phyloP scores from a whole-genome alignment of 2,888 invertebrate species.

The Drepanosiphum platanoidis region DNA sequence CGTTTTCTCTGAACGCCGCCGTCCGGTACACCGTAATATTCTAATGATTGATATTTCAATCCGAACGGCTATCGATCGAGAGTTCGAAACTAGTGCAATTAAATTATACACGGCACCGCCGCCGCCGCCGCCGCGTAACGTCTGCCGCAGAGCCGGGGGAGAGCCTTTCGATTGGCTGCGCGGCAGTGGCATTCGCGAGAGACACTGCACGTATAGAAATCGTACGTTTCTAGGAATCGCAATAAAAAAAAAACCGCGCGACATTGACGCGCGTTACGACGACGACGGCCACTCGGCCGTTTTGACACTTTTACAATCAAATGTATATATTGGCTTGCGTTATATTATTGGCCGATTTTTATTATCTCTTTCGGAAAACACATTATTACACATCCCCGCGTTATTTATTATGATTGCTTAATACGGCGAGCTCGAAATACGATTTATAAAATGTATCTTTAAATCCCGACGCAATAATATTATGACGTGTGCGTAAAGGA shows the following conservation, averaged over 20 bases:
- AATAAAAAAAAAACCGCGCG: neutral
- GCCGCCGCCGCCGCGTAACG: neutral
- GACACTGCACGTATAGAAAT: neutral
- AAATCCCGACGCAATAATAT: neutral
- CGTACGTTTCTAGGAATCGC: neutral
- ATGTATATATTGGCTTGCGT: neutral
- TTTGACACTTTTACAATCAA: conserved; percentile 45
- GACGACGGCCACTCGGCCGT: neutral
- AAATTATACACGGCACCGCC: neutral
- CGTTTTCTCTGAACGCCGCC: neutral
- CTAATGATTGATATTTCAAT: neutral
- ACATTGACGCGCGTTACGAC: neutral
- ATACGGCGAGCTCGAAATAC: neutral
- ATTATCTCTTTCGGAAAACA: conserved; percentile 21
- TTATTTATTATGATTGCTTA: conserved; percentile 42
- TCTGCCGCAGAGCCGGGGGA: neutral
- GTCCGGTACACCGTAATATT: neutral
- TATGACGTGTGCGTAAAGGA: too few relatives aligned
- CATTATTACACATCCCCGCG: neutral
- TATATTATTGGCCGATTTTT: neutral
- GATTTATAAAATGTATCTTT: neutral
- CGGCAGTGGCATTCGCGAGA: neutral
- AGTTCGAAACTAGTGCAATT: neutral
- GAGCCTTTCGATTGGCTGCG: too few relatives aligned
- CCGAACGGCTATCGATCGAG: neutral